These are phyloP conservation scores for Pedetes capensis DNA, from an alignment of 2,113 vertebrate genomes.

Conservation along the genomic window DNA sequence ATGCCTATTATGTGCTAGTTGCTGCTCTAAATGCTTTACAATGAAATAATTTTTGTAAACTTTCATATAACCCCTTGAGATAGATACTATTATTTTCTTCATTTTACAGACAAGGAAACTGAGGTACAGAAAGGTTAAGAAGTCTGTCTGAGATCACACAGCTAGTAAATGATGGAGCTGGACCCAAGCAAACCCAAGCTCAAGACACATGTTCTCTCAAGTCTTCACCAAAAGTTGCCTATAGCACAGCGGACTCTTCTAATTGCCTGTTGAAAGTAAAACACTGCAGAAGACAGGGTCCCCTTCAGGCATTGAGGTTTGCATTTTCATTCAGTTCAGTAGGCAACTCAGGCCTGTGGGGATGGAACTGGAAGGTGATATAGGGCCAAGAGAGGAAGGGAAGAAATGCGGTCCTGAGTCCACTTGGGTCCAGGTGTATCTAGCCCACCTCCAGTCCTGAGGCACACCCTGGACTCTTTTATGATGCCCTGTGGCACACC, in stretches of 20 bases:
- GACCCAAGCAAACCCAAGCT: not conserved
- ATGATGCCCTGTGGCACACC: no score
- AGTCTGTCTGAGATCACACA: not conserved
- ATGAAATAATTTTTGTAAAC: not conserved
- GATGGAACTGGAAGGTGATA: no score
- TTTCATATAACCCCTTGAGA: not conserved
- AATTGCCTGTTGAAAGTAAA: not conserved
- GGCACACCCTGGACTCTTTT: no score
- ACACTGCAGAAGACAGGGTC: not conserved
- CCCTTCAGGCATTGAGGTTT: not conserved
- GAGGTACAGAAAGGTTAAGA: not conserved
- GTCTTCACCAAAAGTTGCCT: not conserved
- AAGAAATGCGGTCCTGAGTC: no score
- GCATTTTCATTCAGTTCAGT: not conserved
- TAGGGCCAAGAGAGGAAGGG: no score
- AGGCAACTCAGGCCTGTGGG: no score
- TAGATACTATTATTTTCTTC: not conserved
- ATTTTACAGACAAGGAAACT: not conserved
- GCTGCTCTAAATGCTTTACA: not conserved
- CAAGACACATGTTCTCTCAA: not conserved
- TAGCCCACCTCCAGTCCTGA: no score
- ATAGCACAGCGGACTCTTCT: not conserved
- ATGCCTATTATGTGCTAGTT: not conserved
- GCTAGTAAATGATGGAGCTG: not conserved
- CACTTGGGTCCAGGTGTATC: no score